These are phyloP conservation scores for Pterophyllum scalare DNA, from an alignment of 2,113 vertebrate species.

Conservation along the genomic window DNA sequence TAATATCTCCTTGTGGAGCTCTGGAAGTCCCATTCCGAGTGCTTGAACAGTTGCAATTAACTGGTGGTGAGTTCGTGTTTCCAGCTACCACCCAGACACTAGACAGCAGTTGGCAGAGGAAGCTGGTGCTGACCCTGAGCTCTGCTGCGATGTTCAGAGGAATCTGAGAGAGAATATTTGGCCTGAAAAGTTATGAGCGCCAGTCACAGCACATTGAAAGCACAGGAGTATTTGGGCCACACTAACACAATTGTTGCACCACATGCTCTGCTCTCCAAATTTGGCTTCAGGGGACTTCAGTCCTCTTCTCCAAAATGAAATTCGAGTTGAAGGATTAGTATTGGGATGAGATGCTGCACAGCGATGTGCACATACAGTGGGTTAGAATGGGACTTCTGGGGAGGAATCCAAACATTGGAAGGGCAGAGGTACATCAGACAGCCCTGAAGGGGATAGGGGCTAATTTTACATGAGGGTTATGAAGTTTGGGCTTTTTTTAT, in stretches of 20 bases:
- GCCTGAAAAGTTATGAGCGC: not conserved
- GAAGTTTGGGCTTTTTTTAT: not conserved
- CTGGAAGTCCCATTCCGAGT: not conserved
- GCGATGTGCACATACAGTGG: not conserved
- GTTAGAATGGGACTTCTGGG: not conserved
- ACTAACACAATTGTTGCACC: not conserved
- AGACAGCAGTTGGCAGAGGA: no score
- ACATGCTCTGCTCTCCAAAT: not conserved
- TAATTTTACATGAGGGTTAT: not conserved
- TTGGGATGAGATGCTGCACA: not conserved
- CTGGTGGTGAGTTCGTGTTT: no score
- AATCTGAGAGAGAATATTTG: not conserved
- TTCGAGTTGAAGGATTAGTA: not conserved
- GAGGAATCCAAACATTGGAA: constrained; percentile 2
- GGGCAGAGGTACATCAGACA: not conserved
- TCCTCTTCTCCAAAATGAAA: not conserved
- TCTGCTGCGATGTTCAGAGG: not conserved
- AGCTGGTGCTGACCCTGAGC: no score
- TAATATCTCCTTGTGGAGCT: no score
- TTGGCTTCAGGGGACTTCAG: not conserved
- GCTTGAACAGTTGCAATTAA: not conserved
- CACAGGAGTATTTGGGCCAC: not conserved
- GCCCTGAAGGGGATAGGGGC: not conserved
- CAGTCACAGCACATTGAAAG: not conserved
- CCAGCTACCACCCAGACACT: no score